Percentiles rank a stretch among this genome's conserved stretches.
Conservation (phyloP, 2,113 vertebrate species). For the Cyrtonyx montezumae region DNA sequence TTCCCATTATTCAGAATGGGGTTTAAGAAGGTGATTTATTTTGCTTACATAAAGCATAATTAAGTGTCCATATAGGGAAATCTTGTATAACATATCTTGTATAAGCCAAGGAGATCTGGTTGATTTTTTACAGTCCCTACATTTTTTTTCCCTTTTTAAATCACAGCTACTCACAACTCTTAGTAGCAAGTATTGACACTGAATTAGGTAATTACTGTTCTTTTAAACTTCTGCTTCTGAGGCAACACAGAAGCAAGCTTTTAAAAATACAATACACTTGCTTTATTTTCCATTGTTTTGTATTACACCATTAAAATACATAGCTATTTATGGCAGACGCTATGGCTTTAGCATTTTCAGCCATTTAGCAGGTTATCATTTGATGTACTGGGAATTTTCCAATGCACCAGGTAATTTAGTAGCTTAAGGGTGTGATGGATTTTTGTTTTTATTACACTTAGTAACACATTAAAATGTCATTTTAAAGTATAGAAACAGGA, state of each 20-base stretch:
- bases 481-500: slow-evolving; percentile 10
- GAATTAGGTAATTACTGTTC: slow-evolving; percentile 17
- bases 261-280: slow-evolving; percentile 13
- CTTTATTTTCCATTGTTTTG: slow-evolving; percentile 29
- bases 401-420: slow-evolving; percentile 1
- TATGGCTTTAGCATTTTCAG: slow-evolving; percentile 26
- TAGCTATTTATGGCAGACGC: background rate
- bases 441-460: background rate
- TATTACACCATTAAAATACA: background rate
- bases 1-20: background rate
- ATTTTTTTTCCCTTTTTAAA: background rate
- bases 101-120: background rate
- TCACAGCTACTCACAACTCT: background rate
- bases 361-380: slow-evolving; percentile 38
- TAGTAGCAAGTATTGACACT: slow-evolving; percentile 14
- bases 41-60: slow-evolving; percentile 9
- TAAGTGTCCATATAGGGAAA: background rate
- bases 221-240: slow-evolving; percentile 24
- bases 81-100: background rate
- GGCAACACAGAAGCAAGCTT: background rate
- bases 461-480: background rate
- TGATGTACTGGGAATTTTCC: slow-evolving; percentile 19
- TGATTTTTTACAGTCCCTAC: background rate
- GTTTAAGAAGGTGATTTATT: slow-evolving; percentile 39
- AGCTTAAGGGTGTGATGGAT: background rate